These are phyloP conservation scores for Trisateles emortualis DNA, from an alignment of 2,888 invertebrate species.

Conservation along the genomic window DNA sequence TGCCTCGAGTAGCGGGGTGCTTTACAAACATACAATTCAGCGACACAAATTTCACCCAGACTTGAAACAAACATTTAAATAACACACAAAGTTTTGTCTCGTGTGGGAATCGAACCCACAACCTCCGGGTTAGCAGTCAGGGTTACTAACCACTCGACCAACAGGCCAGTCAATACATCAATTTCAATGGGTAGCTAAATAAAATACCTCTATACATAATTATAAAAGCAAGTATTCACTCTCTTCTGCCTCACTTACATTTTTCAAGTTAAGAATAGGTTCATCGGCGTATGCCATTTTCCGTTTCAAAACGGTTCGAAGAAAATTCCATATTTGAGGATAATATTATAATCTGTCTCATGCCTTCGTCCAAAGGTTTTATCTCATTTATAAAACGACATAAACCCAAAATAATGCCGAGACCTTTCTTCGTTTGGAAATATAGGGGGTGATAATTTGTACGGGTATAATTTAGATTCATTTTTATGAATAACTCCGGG, in stretches of 20 bases:
- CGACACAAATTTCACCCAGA: no score
- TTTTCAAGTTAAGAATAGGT: conserved; percentile 20
- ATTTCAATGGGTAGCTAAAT: no score
- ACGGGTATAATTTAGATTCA: background rate
- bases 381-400: conserved; percentile 53
- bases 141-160: no score
- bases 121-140: no score
- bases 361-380: conserved; percentile 38
- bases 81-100: no score
- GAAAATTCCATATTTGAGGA: conserved; percentile 38
- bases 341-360: conserved; percentile 48
- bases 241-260: background rate
- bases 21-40: no score
- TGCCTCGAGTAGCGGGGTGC: no score
- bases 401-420: conserved; percentile 53
- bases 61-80: no score
- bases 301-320: conserved; percentile 32
- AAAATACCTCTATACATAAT: conserved; percentile 4
- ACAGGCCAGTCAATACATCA: no score
- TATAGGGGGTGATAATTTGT: conserved; percentile 12
- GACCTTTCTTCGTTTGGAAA: conserved; percentile 32
- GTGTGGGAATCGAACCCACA: no score
- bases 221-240: background rate
- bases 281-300: conserved; percentile 34
- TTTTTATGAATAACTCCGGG: background rate